These are phyloP conservation scores for Drosophila auraria DNA, from an alignment of 1,140 invertebrate genomes.

Conservation along the genomic window DNA sequence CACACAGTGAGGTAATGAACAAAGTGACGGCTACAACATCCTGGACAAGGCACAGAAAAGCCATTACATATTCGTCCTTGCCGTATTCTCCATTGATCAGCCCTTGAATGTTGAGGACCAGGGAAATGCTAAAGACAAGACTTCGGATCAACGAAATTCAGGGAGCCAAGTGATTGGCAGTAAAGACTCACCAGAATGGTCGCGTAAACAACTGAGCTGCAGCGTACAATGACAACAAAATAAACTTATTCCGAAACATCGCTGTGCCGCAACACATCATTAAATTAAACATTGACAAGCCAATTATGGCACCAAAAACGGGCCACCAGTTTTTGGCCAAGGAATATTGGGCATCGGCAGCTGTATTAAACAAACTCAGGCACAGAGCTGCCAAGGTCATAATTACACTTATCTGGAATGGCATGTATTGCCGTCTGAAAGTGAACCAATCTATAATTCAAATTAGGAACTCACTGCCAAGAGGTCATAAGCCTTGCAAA, in stretches of 20 bases:
- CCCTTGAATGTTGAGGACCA: neutral
- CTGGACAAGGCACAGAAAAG: neutral
- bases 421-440: neutral
- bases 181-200: neutral
- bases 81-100: neutral
- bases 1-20: neutral
- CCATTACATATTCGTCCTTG: neutral
- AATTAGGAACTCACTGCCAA: slow-evolving; percentile 2
- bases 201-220: neutral
- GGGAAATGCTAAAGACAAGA: neutral
- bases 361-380: neutral
- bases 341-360: neutral
- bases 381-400: neutral
- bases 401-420: neutral
- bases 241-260: neutral
- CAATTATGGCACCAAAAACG: neutral
- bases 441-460: too few relatives aligned
- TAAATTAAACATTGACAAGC: neutral
- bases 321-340: neutral
- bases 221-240: neutral
- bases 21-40: neutral
- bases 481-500: slow-evolving; percentile 5
- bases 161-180: neutral
- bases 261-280: neutral
- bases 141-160: neutral